A percentile compares a stretch with the other conserved stretches of the same genome.
phyloP scores from a whole-genome alignment of 2,888 invertebrate species.

The Agrypnus murinus region DNA sequence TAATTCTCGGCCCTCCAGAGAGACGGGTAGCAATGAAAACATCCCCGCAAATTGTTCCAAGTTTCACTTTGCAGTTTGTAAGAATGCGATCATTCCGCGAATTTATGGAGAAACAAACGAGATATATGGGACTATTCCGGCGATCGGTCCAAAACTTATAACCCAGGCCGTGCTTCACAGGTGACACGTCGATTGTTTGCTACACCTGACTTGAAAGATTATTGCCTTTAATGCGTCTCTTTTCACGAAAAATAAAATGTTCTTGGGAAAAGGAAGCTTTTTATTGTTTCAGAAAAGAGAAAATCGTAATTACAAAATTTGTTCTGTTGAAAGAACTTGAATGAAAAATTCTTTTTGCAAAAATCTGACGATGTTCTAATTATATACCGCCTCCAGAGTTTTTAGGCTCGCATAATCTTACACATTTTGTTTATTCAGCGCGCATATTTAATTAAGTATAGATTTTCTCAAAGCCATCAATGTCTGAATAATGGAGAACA shows the following conservation, averaged over 20 bases:
- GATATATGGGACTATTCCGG: slow-evolving; percentile 65
- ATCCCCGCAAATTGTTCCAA: slow-evolving; percentile 66
- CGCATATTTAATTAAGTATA: slow-evolving; percentile 62
- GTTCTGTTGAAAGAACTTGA: no score
- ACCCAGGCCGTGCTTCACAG: slow-evolving; percentile 62
- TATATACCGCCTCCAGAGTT: slow-evolving; percentile 31
- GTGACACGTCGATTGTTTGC: slow-evolving; percentile 66
- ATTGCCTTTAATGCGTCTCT: slow-evolving; percentile 57
- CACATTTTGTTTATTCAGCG: slow-evolving; percentile 59
- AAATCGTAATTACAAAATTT: no score
- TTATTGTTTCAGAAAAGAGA: no score
- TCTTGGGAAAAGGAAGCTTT: no score
- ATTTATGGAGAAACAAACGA: slow-evolving; percentile 66
- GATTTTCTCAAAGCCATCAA: slow-evolving; percentile 58
- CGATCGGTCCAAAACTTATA: slow-evolving; percentile 61
- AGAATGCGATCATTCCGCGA: slow-evolving; percentile 66
- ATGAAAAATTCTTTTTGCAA: no score
- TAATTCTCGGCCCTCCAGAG: slow-evolving; percentile 52
- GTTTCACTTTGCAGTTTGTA: slow-evolving; percentile 66
- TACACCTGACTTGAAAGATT: slow-evolving; percentile 67
- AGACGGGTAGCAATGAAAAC: slow-evolving; percentile 59
- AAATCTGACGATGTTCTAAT: slow-evolving; percentile 15
- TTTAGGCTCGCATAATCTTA: slow-evolving; percentile 30
- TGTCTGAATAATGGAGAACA: slow-evolving; percentile 60
- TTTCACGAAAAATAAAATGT: no score